A percentile compares a stretch with the other conserved stretches of the same genome.
phyloP scores from a whole-genome alignment of 2,888 invertebrate species.

The Thera britannica region DNA sequence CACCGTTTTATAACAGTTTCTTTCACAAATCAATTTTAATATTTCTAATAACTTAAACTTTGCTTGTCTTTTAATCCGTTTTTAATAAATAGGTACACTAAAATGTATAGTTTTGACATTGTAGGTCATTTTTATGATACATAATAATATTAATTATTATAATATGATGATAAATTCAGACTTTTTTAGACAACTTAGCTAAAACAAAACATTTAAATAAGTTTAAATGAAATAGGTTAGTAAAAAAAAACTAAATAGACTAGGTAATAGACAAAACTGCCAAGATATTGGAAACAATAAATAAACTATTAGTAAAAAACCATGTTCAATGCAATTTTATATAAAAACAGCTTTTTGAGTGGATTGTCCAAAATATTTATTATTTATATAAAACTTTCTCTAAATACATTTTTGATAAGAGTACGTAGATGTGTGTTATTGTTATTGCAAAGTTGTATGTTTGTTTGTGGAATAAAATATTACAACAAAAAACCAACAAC shows the following conservation, averaged over 20 bases:
- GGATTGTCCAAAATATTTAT: too few relatives aligned
- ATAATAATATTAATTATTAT: too few relatives aligned
- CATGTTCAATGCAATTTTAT: too few relatives aligned
- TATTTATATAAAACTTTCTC: not conserved
- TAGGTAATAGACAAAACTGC: not conserved
- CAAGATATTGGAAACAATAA: too few relatives aligned
- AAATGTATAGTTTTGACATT: too few relatives aligned
- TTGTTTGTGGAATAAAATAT: constrained; percentile 20
- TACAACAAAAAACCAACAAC: not conserved
- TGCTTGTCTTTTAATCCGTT: too few relatives aligned
- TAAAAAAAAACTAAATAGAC: not conserved
- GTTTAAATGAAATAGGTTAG: not conserved
- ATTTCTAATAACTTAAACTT: not conserved
- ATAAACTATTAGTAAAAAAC: too few relatives aligned
- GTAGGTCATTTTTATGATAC: too few relatives aligned
- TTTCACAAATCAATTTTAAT: not conserved
- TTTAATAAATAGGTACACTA: too few relatives aligned
- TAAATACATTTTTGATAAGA: constrained; percentile 1
- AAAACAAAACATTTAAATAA: too few relatives aligned
- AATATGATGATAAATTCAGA: too few relatives aligned
- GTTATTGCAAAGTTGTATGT: constrained; percentile 14
- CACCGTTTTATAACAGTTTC: not conserved
- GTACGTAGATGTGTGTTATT: constrained; percentile 8
- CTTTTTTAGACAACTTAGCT: not conserved
- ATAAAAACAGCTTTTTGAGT: too few relatives aligned